Evolutionary conservation across 2,113 vertebrate genomes (phyloP).

Genomic region (Clinocottus analis): DNA sequence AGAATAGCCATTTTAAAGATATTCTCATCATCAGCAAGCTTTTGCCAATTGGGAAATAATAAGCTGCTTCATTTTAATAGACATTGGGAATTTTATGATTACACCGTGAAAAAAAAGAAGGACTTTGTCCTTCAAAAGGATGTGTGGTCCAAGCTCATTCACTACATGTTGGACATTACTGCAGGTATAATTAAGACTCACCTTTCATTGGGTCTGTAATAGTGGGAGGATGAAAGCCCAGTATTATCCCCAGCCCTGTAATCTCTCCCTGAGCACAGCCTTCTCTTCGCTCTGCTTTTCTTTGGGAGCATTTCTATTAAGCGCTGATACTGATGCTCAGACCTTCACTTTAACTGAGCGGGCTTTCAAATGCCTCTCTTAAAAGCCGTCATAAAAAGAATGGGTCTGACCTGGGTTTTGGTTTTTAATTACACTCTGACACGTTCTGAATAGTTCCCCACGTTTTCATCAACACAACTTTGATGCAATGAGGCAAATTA

Average conservation of each 20-base stretch:
- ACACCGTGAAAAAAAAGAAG: conserved; percentile 7
- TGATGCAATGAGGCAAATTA: neutral
- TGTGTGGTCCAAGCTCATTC: conserved; percentile 69
- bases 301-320: conserved; percentile 66
- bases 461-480: conserved; percentile 9
- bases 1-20: conserved; percentile 46
- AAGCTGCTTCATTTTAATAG: conserved; percentile 62
- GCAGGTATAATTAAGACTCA: conserved; percentile 69
- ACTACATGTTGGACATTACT: conserved; percentile 53
- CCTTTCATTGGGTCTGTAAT: conserved; percentile 64
- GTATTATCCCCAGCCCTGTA: conserved; percentile 38
- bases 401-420: conserved; percentile 8
- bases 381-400: conserved; percentile 26
- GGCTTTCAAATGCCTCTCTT: conserved; percentile 31
- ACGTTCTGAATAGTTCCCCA: conserved; percentile 1
- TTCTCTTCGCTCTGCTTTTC: conserved; percentile 42
- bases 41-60: conserved; percentile 52
- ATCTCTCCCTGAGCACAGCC: conserved; percentile 54
- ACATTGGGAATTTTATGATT: conserved; percentile 62
- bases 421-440: conserved; percentile 28
- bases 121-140: conserved; percentile 60
- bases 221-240: conserved; percentile 46
- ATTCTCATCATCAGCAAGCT: conserved; percentile 54
- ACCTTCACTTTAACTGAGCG: conserved; percentile 36
- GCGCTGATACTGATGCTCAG: conserved; percentile 41